Evolutionary conservation across 35 echinoderm and acorn worm species (phyloP), one percentile per base, ranked within the genome.

Genomic region (Apostichopus japonicus): DNA sequence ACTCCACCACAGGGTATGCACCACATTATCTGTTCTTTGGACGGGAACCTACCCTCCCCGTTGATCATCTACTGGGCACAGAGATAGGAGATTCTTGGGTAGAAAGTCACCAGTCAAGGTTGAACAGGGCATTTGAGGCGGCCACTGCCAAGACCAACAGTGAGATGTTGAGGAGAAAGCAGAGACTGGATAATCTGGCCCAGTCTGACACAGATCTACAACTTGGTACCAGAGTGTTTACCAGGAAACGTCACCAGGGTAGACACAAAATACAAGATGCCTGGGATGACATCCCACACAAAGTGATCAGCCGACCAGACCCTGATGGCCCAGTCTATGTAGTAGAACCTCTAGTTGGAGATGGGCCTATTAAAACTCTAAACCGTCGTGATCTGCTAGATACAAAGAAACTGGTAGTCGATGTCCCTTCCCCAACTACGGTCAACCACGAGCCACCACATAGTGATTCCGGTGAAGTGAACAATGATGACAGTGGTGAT

Each of bases 1-100:
- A 95, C 76, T 88, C 92, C 5, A 86, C 86, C 8, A 98, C 88
- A 16, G 96, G 96, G 14, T 98, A 95, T 65, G 76, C 94, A 3
- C 96, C 94, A 10, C 65, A n/a, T n/a, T n/a, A n/a, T n/a, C n/a
- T n/a, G n/a, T n/a, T n/a, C n/a, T n/a, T n/a, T n/a, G n/a, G n/a
- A 8, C 65, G 94, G 23, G 94, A 88, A 53, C 91, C 93, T 44
- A 87, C 83, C 8, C 53, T 95, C 7, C 96, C 94, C 87, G 63
- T 93, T 7, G 94, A 98, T 54, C 81, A 87, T 62, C 7, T 92
- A 6, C 62, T 95, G 4, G 94, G 90, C 17, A 27, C 11, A 21
- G 73, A 63, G 53, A 33, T 15, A 63, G 55, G 16, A 0, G 87
- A 93, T 22, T 57, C 84, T 55, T 94, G 91, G 86, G 83, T 94